phyloP scores from a whole-genome alignment of 2,888 invertebrate genomes.

The Leptinotarsa tumamoca region DNA sequence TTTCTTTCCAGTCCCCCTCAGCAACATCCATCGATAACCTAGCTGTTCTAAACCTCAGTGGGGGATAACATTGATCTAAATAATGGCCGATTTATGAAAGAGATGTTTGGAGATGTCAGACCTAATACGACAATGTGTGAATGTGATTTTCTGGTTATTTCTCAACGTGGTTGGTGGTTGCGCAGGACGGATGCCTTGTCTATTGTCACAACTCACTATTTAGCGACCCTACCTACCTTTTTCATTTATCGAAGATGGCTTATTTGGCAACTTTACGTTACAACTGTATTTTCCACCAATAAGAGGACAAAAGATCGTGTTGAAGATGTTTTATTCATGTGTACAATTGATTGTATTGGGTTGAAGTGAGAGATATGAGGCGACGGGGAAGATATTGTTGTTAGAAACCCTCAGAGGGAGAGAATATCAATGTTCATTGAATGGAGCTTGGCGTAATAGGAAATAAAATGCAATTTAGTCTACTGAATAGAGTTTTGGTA shows the following conservation, averaged over 20 bases:
- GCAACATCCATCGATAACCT: conserved; percentile 39
- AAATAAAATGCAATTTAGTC: conserved; percentile 22
- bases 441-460: conserved; percentile 10
- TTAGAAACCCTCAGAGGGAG: not conserved
- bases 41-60: conserved; percentile 66
- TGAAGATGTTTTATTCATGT: conserved; percentile 42
- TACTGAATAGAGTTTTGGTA: not conserved
- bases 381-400: conserved; percentile 8
- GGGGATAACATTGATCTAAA: conserved; percentile 68
- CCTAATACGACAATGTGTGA: conserved; percentile 69
- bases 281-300: conserved; percentile 49
- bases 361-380: conserved; percentile 31
- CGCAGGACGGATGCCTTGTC: conserved; percentile 41
- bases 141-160: conserved; percentile 67
- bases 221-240: conserved; percentile 33
- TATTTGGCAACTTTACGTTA: conserved; percentile 54
- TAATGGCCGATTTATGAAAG: conserved; percentile 67
- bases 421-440: not conserved
- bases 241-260: conserved; percentile 29
- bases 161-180: conserved; percentile 60
- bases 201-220: conserved; percentile 47
- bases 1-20: not conserved
- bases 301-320: conserved; percentile 42
- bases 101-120: conserved; percentile 67
- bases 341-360: conserved; percentile 38